Evolutionary conservation across 1,140 invertebrate genomes (phyloP).

Genomic region (Macrostomum lignano): DNA sequence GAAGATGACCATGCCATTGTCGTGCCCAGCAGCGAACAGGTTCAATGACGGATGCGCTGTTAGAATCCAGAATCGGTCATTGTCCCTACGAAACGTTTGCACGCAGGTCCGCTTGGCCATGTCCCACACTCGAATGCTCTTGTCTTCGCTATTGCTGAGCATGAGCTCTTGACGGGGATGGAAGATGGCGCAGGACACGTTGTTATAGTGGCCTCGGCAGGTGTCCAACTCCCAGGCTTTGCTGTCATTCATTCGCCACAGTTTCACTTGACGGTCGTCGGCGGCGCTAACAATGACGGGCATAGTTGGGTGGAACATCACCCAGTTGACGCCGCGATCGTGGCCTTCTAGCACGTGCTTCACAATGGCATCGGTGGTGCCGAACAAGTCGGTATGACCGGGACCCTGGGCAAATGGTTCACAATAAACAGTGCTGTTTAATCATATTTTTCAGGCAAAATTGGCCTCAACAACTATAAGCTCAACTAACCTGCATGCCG

Average conservation of each 20-base stretch:
- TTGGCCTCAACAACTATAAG: no score
- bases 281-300: constrained; percentile 84
- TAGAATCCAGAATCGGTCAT: constrained; percentile 86
- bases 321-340: constrained; percentile 73
- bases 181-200: constrained; percentile 87
- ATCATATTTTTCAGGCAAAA: no score
- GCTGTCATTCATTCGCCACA: constrained; percentile 82
- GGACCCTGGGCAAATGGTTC: constrained; percentile 34
- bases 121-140: constrained; percentile 90
- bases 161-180: constrained; percentile 87
- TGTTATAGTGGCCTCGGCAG: constrained; percentile 92
- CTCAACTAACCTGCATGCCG: no score
- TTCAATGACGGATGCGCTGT: constrained; percentile 46
- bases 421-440: no score
- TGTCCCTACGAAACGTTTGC: constrained; percentile 65
- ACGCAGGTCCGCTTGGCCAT: constrained; percentile 86
- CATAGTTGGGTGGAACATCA: constrained; percentile 67
- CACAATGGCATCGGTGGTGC: constrained; percentile 77
- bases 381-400: constrained; percentile 69
- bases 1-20: constrained; percentile 44
- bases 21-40: constrained; percentile 50
- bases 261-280: constrained; percentile 80
- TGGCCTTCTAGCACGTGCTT: constrained; percentile 80
- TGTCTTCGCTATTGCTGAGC: constrained; percentile 86
- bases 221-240: constrained; percentile 95